Evolutionary conservation across 1,140 invertebrate species (phyloP).

Genomic region (Drosophila lowei): DNA sequence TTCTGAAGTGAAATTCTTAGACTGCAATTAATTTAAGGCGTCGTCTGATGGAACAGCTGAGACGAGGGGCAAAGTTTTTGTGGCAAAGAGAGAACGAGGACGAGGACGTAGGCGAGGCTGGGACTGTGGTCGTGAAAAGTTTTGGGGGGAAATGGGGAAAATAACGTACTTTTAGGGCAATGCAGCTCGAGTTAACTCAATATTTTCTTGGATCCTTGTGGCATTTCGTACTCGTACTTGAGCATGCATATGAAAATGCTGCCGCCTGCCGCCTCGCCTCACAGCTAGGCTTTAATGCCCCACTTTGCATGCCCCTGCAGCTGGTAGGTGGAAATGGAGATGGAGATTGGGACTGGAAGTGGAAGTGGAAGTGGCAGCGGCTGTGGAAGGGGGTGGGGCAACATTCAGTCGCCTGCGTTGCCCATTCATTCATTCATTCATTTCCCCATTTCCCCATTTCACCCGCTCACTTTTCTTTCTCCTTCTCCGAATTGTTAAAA

Average conservation of each 20-base stretch:
- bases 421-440: slow-evolving; percentile 49
- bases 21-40: slow-evolving; percentile 30
- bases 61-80: slow-evolving; percentile 16
- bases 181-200: slow-evolving; percentile 46
- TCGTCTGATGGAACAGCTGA: slow-evolving; percentile 15
- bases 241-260: slow-evolving; percentile 51
- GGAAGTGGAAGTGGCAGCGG: neutral
- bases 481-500: slow-evolving; percentile 51
- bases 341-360: neutral
- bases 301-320: slow-evolving; percentile 11
- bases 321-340: neutral
- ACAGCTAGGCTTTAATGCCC: slow-evolving; percentile 37
- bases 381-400: slow-evolving; percentile 4
- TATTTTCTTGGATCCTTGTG: slow-evolving; percentile 51
- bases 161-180: slow-evolving; percentile 48
- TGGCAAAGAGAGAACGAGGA: slow-evolving; percentile 6
- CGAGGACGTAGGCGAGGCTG: neutral
- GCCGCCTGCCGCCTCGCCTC: neutral
- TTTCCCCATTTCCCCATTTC: slow-evolving; percentile 32
- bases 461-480: slow-evolving; percentile 49
- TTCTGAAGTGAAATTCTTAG: slow-evolving; percentile 12
- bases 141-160: slow-evolving; percentile 40
- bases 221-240: slow-evolving; percentile 45
- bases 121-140: slow-evolving; percentile 14
- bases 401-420: slow-evolving; percentile 35